Evolutionary conservation across 1,140 invertebrate genomes (phyloP), one percentile per base, ranked within the genome.

Genomic region (Streblospio benedicti): DNA sequence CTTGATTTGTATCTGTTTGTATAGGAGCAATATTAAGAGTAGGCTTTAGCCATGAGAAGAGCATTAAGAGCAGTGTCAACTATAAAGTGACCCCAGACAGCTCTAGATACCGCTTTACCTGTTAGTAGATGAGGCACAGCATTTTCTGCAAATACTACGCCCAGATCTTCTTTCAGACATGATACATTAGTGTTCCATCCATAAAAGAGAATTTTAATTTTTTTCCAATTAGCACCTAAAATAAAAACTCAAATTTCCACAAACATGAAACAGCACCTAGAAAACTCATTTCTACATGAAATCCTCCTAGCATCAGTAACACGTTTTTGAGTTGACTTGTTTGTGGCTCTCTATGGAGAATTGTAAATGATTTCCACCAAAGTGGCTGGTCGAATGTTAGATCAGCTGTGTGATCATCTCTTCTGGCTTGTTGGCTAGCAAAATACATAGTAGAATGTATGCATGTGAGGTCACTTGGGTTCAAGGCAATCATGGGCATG

Each of bases 311-410:
- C 16, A 20, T 18, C 23, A 2, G n/a, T 2, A 27, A 20, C 28
- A 3, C n/a, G n/a, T n/a, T n/a, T n/a, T n/a, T n/a, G n/a, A n/a
- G n/a, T n/a, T 18, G 25, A 23, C 45, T 49, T 49, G 16, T 23
- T 14, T 9, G 12, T 9, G 20, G 45, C 23, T 49, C 45, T 16
- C 12, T 14, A 9, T 9, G 6, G 12, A 9, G 12, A 23, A 49
- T n/a, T 28, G 25, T 53, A 18, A 63, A 28, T 4, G 45, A 31
- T 63, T 63, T 62, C 31, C 28, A 28, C 0, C n/a, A 62, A 35
- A 63, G 59, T n/a, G 59, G 60, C 31, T 56, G 61, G 27, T 63
- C 60, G 43, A 62, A 62, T 27, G 41, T 62, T n/a, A 62, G 35
- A 14, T 61, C 28, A 2, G 58, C 57, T 12, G 33, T 62, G 58